Conservation (phyloP, 2,113 vertebrate species). For the Eulemur rufifrons region DNA sequence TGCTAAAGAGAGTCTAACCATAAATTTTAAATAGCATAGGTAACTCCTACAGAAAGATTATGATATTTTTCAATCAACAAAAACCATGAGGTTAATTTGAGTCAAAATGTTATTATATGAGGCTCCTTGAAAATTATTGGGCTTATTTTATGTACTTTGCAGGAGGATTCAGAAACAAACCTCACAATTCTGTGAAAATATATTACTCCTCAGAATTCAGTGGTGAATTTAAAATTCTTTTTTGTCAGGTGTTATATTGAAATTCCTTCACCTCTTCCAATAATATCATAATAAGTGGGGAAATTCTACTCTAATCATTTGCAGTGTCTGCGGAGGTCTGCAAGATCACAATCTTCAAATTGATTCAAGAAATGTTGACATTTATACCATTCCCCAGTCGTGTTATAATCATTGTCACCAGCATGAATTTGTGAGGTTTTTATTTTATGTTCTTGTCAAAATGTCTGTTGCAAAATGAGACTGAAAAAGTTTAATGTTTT, state of each 20-base stretch:
- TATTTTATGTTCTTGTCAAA: conserved; percentile 75
- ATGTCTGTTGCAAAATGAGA: conserved; percentile 40
- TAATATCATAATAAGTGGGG: conserved; percentile 60
- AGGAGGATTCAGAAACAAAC: conserved; percentile 60
- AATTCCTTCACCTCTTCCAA: conserved; percentile 75
- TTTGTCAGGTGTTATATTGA: conserved; percentile 69
- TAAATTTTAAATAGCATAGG: background rate
- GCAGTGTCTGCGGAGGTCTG: conserved; percentile 49
- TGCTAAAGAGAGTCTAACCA: background rate
- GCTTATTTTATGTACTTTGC: conserved; percentile 50
- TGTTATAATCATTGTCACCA: conserved; percentile 70
- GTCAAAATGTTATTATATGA: background rate
- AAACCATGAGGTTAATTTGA: conserved; percentile 9
- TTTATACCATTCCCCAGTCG: conserved; percentile 46
- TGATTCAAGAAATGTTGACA: conserved; percentile 74
- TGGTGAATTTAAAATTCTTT: conserved; percentile 66
- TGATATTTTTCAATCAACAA: conserved; percentile 4
- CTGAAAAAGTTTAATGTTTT: conserved; percentile 28
- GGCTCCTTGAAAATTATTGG: conserved; percentile 55
- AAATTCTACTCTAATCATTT: conserved; percentile 70
- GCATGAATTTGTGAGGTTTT: conserved; percentile 65
- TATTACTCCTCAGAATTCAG: conserved; percentile 19
- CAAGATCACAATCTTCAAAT: conserved; percentile 69
- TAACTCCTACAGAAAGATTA: background rate
- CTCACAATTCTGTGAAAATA: conserved; percentile 59